Base-by-base conservation (phyloP, 2,888 invertebrate species). In the Smittia sp. region DNA sequence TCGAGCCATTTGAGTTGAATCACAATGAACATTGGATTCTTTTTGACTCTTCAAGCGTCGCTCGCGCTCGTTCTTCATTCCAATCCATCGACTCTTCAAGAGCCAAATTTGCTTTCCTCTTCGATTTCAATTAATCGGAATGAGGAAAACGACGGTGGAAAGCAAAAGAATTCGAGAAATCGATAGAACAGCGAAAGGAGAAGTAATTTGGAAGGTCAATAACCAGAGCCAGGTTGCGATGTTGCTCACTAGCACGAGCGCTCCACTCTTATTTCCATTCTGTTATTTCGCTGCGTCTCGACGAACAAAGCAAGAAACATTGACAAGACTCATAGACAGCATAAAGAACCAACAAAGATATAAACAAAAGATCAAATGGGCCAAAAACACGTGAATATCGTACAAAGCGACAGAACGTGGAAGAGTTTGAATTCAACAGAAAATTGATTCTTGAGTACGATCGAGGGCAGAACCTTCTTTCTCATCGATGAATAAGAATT, bases 171-270 rank as follows among this genome's bases (percentile, higher is more conserved):
- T 46, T 20, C 2, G 13, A 63, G 27, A 63, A 63, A 63, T 63
- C 63, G 63, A 63, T 63, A 27, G 27, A 63, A 63, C 27, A 63
- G 15, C 58, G 22, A 63, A 63, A 63, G n/a, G 63, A 63, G 63
- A 63, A 63, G 63, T 63, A 63, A 63, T 63, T 63, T 63, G 25
- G 22, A 66, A 66, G 66, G 66, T 66, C 66, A 66, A 66, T 38
- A 39, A 39, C 66, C 66, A 66, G 39, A 66, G 22, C 22, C 58
- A 58, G 18, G 58, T 58, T 18, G 58, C 13, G 58, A 58, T 58
- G 22, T 58, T 58, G 6, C 25, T 66, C 27, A 63, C 63, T 2
- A 63, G 63, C 27, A 6, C n/a, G 27, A 27, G 6, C 11, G 20
- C 20, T 58, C 58, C n/a, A 22, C 22, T 58, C 9, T 20, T 58